Conservation (phyloP, 2,797 vertebrate species). For the Enteromius unitaeniatus region DNA sequence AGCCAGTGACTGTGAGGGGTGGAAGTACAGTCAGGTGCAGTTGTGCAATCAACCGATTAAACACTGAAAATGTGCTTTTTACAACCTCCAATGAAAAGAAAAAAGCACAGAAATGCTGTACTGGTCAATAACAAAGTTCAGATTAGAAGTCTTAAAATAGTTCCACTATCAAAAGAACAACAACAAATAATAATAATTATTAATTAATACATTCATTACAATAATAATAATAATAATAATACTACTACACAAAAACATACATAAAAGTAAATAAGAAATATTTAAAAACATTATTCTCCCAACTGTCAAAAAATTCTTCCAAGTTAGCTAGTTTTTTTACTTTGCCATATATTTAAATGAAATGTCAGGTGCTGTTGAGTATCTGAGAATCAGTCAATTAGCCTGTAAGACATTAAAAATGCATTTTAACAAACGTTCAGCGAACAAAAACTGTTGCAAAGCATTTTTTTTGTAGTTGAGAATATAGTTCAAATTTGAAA, state of each 20-base stretch:
- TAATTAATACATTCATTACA: too few species aligned
- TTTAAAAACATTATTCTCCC: not conserved
- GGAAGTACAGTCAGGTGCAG: not conserved
- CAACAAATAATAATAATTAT: not conserved
- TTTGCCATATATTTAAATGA: not conserved
- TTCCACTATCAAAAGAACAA: not conserved
- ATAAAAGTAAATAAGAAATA: not conserved
- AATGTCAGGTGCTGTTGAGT: not conserved
- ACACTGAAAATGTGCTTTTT: not conserved
- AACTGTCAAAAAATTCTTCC: not conserved
- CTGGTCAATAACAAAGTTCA: not conserved
- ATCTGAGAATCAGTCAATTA: not conserved
- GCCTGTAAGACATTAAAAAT: not conserved
- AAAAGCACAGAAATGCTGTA: not conserved
- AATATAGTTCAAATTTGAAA: not conserved
- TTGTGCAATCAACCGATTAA: not conserved
- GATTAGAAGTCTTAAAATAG: not conserved
- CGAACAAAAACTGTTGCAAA: not conserved
- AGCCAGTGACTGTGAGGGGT: not conserved
- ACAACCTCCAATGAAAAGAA: not conserved
- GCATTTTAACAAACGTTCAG: conserved; percentile 4
- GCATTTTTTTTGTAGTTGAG: too few species aligned
- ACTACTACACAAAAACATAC: not conserved
- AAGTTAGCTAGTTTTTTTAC: not conserved
- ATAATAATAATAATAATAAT: not conserved